phyloP scores from a whole-genome alignment of 1,140 invertebrate species.

The Hetaerina americana region DNA sequence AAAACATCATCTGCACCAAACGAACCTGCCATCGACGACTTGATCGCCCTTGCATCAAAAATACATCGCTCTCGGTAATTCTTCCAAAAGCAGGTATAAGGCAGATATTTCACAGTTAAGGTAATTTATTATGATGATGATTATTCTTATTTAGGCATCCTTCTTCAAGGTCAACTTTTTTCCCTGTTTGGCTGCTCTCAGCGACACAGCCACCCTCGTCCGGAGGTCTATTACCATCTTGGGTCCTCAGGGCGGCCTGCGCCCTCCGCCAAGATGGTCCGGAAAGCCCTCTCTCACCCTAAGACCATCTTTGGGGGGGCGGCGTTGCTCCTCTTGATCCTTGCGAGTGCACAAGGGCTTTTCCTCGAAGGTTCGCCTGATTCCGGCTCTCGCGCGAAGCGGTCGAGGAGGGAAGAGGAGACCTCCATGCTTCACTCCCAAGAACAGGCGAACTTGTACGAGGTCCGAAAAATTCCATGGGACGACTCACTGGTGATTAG shows the following conservation, averaged over 20 bases:
- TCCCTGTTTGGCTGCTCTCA: not conserved
- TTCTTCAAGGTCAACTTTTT: no score
- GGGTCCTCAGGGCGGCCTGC: not conserved
- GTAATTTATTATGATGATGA: no score
- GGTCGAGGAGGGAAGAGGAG: not conserved
- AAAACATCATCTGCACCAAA: no score
- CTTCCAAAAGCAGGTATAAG: no score
- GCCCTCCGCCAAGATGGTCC: not conserved
- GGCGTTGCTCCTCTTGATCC: not conserved
- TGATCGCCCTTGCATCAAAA: no score
- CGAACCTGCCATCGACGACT: no score
- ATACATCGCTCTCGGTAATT: no score
- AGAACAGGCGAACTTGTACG: not conserved
- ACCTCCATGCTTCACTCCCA: not conserved
- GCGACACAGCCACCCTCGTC: not conserved
- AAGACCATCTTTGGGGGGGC: not conserved
- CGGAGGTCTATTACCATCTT: not conserved
- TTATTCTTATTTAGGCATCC: no score
- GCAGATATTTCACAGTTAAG: no score
- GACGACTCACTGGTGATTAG: not conserved
- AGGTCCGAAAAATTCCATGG: not conserved
- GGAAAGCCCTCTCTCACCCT: not conserved
- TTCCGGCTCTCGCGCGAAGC: not conserved
- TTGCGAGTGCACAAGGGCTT: not conserved
- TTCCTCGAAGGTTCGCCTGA: not conserved